A percentile compares a stretch with the other conserved stretches of the same genome.
These are phyloP conservation scores for Melieria crassipennis DNA, from an alignment of 2,888 invertebrate genomes.

Conservation along the genomic window DNA sequence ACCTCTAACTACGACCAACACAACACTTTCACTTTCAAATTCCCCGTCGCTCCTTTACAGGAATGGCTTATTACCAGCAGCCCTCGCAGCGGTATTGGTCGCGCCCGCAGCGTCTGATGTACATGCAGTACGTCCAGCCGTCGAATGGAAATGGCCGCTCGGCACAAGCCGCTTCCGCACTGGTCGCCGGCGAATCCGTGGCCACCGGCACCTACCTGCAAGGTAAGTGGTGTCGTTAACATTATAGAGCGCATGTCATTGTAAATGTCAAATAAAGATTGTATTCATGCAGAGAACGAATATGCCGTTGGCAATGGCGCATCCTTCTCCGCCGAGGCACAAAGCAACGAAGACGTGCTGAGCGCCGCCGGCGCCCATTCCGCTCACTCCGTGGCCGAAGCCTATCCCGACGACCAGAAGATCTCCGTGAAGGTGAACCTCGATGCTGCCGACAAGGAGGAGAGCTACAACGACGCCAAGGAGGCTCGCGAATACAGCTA, in stretches of 20 bases:
- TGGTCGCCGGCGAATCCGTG: slow-evolving; percentile 63
- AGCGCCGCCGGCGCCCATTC: slow-evolving; percentile 56
- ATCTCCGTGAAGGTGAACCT: slow-evolving; percentile 25
- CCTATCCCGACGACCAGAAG: slow-evolving; percentile 53
- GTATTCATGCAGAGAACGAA: slow-evolving; percentile 60
- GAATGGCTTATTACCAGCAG: slow-evolving; percentile 60
- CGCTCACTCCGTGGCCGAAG: slow-evolving; percentile 61
- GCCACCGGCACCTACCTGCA: slow-evolving; percentile 62
- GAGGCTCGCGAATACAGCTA: slow-evolving; percentile 61
- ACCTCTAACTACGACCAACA: neutral
- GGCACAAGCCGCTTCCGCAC: slow-evolving; percentile 60
- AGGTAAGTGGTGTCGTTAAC: slow-evolving; percentile 52
- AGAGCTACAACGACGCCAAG: slow-evolving; percentile 56
- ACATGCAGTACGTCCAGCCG: slow-evolving; percentile 63
- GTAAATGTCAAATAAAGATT: slow-evolving; percentile 51
- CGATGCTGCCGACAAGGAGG: slow-evolving; percentile 29
- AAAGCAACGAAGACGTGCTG: slow-evolving; percentile 53
- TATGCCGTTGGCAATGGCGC: slow-evolving; percentile 45
- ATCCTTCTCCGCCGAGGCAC: slow-evolving; percentile 44
- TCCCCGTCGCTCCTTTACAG: slow-evolving; percentile 44
- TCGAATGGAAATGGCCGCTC: slow-evolving; percentile 58
- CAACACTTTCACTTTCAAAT: neutral
- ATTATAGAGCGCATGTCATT: neutral
- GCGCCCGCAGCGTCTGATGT: slow-evolving; percentile 55
- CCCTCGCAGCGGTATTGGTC: slow-evolving; percentile 57